Base-by-base conservation (phyloP, 2,113 vertebrate genomes). In the Pavo muticus region DNA sequence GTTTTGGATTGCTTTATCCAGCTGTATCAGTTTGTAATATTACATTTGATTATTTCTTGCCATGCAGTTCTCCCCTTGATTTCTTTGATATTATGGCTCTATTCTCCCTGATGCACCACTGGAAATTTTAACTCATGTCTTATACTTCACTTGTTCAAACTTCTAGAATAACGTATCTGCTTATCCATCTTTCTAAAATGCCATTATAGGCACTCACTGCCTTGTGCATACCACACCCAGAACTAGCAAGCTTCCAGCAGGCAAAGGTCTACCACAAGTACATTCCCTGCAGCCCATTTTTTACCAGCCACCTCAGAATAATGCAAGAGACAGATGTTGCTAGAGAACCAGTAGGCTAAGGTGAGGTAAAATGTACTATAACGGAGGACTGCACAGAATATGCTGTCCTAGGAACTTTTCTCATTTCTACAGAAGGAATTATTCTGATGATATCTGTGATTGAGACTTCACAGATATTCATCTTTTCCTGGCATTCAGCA, bases 1-100 rank as follows among this genome's bases (percentile, higher is more conserved):
- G 35, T 40, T 95, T 93, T 78, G 84, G 68, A 81, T 90, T 81
- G 74, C 64, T 73, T 93, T n/a, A 64, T 47, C 57, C 89, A 57
- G 80, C 52, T 69, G 23, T 48, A 93, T 59, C 44, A 29, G 80
- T 75, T 29, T 80, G 32, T 50, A 88, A 87, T 70, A 84, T 61
- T 72, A 78, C 63, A 73, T 76, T 65, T 72, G 39, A 87, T 83
- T 88, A 93, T 70, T 85, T 93, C 79, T 67, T 61, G 48, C 74
- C 44, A 48, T 25, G 47, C 87, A 47, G 73, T 25, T 23, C 42
- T 84, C 54, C 78, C 54, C 63, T 72, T 13, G 30, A 74, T 65
- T 77, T 75, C 76, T 91, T 82, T 95, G n/a, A 57, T 94, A 84
- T 18, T 76, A 74, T 4, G 25, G 30, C 40, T 75, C 39, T 72